Evolutionary conservation across 1,140 invertebrate species (phyloP).

Genomic region (Saxidomus purpurata): DNA sequence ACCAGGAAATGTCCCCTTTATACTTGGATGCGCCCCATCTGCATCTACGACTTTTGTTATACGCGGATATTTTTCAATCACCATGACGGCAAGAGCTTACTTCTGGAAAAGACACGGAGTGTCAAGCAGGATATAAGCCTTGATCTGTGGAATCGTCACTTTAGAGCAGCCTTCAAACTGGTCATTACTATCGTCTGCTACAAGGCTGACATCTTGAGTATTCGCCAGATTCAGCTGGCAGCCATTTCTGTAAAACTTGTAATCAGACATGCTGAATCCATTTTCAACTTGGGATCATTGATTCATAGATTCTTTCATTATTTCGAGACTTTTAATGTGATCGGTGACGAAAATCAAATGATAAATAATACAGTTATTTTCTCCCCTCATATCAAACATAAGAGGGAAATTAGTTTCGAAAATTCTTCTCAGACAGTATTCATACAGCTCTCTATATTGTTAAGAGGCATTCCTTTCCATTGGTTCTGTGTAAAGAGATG

Average conservation of each 20-base stretch:
- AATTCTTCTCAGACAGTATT: background rate
- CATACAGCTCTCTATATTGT: background rate
- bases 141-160: background rate
- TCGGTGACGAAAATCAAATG: slow-evolving; percentile 11
- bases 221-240: background rate
- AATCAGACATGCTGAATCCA: slow-evolving; percentile 19
- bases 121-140: background rate
- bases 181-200: background rate
- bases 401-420: background rate
- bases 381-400: slow-evolving; percentile 10
- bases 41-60: background rate
- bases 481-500: background rate
- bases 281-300: background rate
- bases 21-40: background rate
- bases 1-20: background rate
- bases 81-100: background rate
- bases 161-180: background rate
- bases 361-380: background rate
- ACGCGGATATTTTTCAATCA: background rate
- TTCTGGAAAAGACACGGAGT: background rate
- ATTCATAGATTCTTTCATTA: slow-evolving; percentile 21
- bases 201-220: background rate
- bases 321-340: background rate
- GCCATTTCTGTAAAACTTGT: background rate
- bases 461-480: background rate